A percentile compares a stretch with the other conserved stretches of the same genome.
Evolutionary conservation across 2,113 vertebrate species (phyloP).

Genomic region (Bothrops jararaca): DNA sequence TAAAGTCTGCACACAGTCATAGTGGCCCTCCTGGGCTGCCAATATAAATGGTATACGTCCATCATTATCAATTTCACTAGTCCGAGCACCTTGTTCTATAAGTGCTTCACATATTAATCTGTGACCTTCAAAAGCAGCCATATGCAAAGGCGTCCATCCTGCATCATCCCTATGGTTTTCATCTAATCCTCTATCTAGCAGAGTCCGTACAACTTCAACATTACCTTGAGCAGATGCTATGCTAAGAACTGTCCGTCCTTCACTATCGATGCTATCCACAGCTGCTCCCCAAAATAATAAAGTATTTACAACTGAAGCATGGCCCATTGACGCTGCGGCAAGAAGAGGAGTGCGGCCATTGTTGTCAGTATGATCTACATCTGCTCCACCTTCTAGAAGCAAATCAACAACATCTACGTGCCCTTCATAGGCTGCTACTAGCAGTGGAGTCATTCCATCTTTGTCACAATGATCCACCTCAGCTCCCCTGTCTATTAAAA

Average conservation of each 20-base stretch:
- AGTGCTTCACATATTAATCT: conserved; percentile 92
- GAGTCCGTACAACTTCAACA: conserved; percentile 94
- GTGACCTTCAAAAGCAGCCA: conserved; percentile 97
- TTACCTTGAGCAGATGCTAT: conserved; percentile 96
- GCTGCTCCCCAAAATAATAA: conserved; percentile 96
- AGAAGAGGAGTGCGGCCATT: conserved; percentile 94
- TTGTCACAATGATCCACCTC: conserved; percentile 98
- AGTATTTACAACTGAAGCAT: conserved; percentile 92
- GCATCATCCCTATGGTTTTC: conserved; percentile 96
- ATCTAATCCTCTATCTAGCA: conserved; percentile 95
- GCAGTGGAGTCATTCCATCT: conserved; percentile 94
- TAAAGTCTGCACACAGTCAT: conserved; percentile 92
- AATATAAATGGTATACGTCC: conserved; percentile 91
- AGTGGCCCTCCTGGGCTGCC: conserved; percentile 94
- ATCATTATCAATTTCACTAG: conserved; percentile 93
- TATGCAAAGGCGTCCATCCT: conserved; percentile 96
- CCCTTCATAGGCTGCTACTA: conserved; percentile 96
- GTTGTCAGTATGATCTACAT: conserved; percentile 95
- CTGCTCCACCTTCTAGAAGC: conserved; percentile 93
- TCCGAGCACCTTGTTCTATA: conserved; percentile 95
- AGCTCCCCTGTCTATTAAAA: conserved; percentile 90
- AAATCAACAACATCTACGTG: conserved; percentile 95
- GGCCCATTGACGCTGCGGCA: conserved; percentile 96
- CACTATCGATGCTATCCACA: conserved; percentile 94
- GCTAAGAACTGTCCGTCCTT: conserved; percentile 95